These are phyloP conservation scores for Larimichthys polyactis DNA, from an alignment of 2,113 vertebrate species.

Conservation along the genomic window DNA sequence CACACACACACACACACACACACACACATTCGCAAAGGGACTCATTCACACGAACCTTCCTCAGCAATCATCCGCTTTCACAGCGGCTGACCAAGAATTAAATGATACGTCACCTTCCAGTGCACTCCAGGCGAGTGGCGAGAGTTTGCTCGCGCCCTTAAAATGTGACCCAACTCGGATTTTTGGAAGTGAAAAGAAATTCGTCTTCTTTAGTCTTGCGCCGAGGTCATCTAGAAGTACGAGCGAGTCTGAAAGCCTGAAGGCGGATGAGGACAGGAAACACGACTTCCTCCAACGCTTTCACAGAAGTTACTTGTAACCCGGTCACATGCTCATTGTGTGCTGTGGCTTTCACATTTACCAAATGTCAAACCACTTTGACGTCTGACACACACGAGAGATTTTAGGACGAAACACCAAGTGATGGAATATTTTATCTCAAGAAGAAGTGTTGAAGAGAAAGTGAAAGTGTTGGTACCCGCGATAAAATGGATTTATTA, in stretches of 20 bases:
- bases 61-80: slow-evolving; percentile 1
- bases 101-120: neutral
- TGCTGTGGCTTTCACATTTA: neutral
- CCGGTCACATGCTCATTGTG: neutral
- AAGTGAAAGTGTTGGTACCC: neutral
- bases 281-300: neutral
- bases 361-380: neutral
- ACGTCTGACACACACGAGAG: neutral
- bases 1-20: neutral
- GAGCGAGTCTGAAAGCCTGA: neutral
- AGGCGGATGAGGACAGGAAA: neutral
- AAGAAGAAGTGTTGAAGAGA: neutral
- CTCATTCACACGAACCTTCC: neutral
- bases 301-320: neutral
- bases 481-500: neutral
- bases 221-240: neutral
- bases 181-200: slow-evolving; percentile 17
- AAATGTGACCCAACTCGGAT: neutral
- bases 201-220: neutral
- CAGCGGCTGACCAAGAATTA: neutral
- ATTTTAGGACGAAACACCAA: neutral
- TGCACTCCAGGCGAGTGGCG: neutral
- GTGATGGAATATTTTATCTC: neutral
- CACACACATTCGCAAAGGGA: neutral
- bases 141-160: neutral